These are phyloP conservation scores for Polydrusus pterygomalis DNA, from an alignment of 2,888 invertebrate genomes.

Conservation along the genomic window DNA sequence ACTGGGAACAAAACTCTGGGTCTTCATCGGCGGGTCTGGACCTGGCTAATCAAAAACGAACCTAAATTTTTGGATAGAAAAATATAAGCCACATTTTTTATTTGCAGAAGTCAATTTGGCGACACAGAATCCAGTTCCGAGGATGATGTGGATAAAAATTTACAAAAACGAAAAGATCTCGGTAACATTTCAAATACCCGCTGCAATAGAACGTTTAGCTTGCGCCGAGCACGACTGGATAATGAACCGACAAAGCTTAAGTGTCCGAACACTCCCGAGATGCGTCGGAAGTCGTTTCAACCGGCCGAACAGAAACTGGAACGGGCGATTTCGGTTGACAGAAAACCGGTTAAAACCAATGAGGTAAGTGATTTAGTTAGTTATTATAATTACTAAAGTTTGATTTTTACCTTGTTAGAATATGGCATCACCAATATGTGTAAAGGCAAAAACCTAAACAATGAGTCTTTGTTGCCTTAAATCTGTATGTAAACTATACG, in stretches of 20 bases:
- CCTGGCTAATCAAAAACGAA: too few relatives aligned
- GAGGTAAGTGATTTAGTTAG: conserved; percentile 58
- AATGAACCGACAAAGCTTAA: conserved; percentile 71
- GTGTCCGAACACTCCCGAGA: conserved; percentile 79
- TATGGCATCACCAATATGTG: too few relatives aligned
- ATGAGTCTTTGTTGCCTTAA: too few relatives aligned
- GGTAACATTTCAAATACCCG: conserved; percentile 74
- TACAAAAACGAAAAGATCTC: conserved; percentile 68
- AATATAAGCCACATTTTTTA: not conserved
- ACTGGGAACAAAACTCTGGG: too few relatives aligned
- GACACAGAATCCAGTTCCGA: conserved; percentile 73
- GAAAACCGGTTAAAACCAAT: conserved; percentile 67
- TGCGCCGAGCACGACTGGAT: conserved; percentile 79
- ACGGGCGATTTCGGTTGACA: conserved; percentile 70
- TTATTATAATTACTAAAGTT: not conserved
- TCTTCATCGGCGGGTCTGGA: too few relatives aligned
- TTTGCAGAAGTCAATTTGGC: conserved; percentile 66
- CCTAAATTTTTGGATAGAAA: too few relatives aligned
- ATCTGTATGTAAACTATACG: too few relatives aligned
- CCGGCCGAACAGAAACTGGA: conserved; percentile 63
- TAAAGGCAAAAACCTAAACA: too few relatives aligned
- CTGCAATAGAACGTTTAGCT: conserved; percentile 84
- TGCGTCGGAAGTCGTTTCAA: conserved; percentile 75
- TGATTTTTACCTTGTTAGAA: too few relatives aligned
- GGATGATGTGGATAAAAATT: conserved; percentile 72